Conservation (phyloP, 2,113 vertebrate genomes). For the Grallaria varia region DNA sequence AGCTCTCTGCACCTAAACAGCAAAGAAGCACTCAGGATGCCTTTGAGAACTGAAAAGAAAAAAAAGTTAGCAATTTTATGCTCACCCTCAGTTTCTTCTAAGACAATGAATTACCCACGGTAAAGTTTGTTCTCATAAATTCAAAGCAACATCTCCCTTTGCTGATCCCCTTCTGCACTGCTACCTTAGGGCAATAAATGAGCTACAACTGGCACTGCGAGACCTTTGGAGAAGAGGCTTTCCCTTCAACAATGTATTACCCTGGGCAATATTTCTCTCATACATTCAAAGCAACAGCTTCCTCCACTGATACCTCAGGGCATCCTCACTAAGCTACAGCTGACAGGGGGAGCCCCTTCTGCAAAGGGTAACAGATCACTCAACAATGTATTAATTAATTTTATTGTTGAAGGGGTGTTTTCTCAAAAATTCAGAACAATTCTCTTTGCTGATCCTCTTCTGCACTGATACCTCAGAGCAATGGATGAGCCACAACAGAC, state of each 20-base stretch:
- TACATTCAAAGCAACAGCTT: background rate
- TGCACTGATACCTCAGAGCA: too few species aligned
- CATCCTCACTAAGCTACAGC: background rate
- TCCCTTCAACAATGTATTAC: accelerated
- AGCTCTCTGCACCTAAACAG: background rate
- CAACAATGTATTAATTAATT: too few species aligned
- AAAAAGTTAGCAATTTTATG: accelerated
- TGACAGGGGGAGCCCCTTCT: background rate
- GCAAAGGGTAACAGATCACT: background rate
- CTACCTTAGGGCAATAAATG: background rate
- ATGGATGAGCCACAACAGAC: accelerated
- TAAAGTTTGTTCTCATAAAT: background rate
- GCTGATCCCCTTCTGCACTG: too few species aligned
- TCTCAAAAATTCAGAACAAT: background rate
- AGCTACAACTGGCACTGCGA: background rate
- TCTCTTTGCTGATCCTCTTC: background rate
- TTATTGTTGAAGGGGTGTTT: too few species aligned
- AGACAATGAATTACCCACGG: accelerated
- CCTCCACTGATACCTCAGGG: too few species aligned
- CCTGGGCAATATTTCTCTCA: background rate
- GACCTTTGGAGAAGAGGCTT: background rate
- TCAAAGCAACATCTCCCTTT: background rate
- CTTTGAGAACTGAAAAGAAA: background rate
- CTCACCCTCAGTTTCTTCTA: background rate
- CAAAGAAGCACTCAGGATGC: accelerated